Evolutionary conservation across 53 echinoderm and acorn worm genomes (phyloP).

Genomic region (Hippasteria phrygiana): DNA sequence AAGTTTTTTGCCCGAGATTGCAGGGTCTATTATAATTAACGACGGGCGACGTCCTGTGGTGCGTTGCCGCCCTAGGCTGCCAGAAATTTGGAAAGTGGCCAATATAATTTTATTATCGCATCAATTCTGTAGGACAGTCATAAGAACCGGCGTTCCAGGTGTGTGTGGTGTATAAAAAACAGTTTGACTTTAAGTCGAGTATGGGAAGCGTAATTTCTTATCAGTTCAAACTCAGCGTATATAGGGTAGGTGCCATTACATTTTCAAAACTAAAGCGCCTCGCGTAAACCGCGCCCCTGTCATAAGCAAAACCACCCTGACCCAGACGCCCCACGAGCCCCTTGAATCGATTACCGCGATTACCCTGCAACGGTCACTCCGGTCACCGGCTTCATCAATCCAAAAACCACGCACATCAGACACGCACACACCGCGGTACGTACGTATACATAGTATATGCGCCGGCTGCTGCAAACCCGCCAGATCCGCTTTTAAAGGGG

Average conservation of each 20-base stretch:
- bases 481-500: conserved; percentile 36
- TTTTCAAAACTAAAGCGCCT: too few relatives aligned
- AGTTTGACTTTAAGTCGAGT: too few relatives aligned
- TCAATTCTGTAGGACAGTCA: neutral
- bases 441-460: too few relatives aligned
- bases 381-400: conserved; percentile 43
- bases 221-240: too few relatives aligned
- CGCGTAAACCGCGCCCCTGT: too few relatives aligned
- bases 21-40: neutral
- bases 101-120: neutral
- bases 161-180: too few relatives aligned
- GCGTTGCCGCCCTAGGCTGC: conserved; percentile 16
- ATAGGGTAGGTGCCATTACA: too few relatives aligned
- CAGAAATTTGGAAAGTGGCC: neutral
- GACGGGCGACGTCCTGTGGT: conserved; percentile 6
- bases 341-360: conserved; percentile 44
- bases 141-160: neutral
- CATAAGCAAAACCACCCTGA: neutral
- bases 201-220: too few relatives aligned
- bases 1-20: conserved; percentile 7
- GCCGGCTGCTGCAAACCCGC: neutral
- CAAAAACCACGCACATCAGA: neutral
- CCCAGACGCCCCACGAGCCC: conserved; percentile 34
- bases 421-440: conserved; percentile 31
- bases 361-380: conserved; percentile 53